Conservation (phyloP, 2,888 invertebrate genomes). For the Agriopis marginaria region DNA sequence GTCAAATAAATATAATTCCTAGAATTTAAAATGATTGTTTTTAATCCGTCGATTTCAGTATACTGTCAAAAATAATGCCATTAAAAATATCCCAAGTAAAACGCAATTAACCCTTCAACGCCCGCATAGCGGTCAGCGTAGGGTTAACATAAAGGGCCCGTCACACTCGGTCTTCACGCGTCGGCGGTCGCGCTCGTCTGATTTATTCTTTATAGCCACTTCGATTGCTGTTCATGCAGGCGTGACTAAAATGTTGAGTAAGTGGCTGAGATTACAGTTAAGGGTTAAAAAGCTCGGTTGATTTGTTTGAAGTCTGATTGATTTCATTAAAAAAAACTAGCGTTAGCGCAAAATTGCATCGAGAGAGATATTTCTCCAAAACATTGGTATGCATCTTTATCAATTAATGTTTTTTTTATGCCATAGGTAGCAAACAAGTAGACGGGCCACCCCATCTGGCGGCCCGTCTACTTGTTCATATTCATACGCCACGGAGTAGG, state of each 20-base stretch:
- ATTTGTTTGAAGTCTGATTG: not conserved
- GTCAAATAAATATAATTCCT: no score
- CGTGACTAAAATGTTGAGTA: slow-evolving; percentile 63
- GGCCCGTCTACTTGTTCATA: no score
- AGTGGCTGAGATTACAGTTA: slow-evolving; percentile 37
- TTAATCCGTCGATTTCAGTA: not conserved
- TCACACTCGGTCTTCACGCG: slow-evolving; percentile 68
- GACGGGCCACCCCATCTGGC: no score
- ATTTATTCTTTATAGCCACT: slow-evolving; percentile 74
- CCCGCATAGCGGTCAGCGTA: slow-evolving; percentile 66
- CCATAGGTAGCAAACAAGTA: no score
- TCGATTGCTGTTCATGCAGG: slow-evolving; percentile 71
- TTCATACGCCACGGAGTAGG: no score
- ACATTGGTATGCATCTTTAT: no score
- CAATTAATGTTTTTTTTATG: no score
- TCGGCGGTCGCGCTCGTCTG: slow-evolving; percentile 58
- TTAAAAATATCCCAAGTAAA: slow-evolving; percentile 24
- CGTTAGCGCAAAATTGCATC: not conserved
- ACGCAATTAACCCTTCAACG: slow-evolving; percentile 32
- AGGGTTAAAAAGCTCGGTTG: slow-evolving; percentile 9
- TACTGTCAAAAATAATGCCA: not conserved
- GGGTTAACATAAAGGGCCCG: slow-evolving; percentile 50
- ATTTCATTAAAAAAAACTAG: not conserved
- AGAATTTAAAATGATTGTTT: no score
- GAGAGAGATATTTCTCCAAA: no score